Evolutionary conservation across 2,797 vertebrate species (phyloP), one percentile per base, ranked within the genome.

Genomic region (Sus cebifrons): DNA sequence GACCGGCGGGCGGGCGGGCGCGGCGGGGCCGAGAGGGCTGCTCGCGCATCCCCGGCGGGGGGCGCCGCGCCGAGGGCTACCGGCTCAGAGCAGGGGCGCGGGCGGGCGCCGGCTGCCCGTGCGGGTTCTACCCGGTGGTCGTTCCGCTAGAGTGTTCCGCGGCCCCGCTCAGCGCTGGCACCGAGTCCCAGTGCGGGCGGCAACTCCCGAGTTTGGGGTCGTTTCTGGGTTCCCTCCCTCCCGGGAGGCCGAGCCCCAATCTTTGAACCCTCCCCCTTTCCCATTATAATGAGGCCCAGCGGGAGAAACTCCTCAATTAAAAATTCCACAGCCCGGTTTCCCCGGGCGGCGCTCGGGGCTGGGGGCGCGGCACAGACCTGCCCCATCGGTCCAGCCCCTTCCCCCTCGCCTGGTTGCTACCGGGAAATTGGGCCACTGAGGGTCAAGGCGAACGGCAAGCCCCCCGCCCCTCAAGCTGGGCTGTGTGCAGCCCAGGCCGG

Each of bases 201-300:
- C 85, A 89, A 52, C 62, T 88, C 94, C 82, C 17, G 96, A 98
- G 96, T 98, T 98, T 94, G 92, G 85, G 56, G 97, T 91, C 84
- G 64, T 91, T 93, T 89, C 95, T 86, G 36, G 78, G 86, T 86
- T 94, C 86, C 27, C 87, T 82, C 96, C 93, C 93, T 89, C 79
- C 56, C 0, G 52, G 82, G 81, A 87, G 60, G 86, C 90, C 9
- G 23, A 96, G 75, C 96, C 89, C 81, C 2, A 4, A 10, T 86
- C 36, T 14, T 9, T 32, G 11, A 21, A 32, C 62, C 20, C 17
- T 14, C 64, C 62, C 78, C 15, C 21, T 7, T 87, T 85, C 56
- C 49, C 36, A 79, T 91, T 91, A 3, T 96, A 94, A 3, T 62
- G 96, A 97, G 86, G 64, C 97, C 91, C 95, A 78, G 40, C 93